Evolutionary conservation across 2,113 vertebrate genomes (phyloP).

Genomic region (Rhadina sibilatrix): DNA sequence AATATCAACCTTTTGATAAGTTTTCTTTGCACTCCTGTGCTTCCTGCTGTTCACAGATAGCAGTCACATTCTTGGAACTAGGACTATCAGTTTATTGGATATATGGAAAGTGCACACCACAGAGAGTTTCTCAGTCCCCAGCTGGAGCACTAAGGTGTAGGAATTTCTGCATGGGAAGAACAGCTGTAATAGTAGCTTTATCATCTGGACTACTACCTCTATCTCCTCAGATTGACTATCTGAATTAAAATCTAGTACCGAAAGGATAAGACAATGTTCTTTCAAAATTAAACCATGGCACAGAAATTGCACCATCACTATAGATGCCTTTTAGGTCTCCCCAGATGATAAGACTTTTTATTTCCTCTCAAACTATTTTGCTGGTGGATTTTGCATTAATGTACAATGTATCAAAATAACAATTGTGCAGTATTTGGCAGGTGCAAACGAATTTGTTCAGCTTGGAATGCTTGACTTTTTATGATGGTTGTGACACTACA

Average conservation of each 20-base stretch:
- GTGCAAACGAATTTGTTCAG: conserved; percentile 12
- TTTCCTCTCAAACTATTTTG: neutral
- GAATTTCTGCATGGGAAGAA: neutral
- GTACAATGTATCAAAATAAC: neutral
- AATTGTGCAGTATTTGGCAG: neutral
- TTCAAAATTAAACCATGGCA: neutral
- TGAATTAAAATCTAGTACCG: neutral
- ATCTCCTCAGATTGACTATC: neutral
- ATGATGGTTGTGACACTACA: neutral
- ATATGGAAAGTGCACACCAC: neutral
- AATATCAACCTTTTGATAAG: neutral
- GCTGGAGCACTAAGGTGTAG: neutral
- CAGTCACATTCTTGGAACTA: neutral
- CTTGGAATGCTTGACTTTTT: neutral
- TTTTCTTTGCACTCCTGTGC: neutral
- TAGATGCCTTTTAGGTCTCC: neutral
- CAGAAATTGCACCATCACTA: neutral
- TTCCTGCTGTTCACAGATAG: neutral
- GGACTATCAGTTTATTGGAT: neutral
- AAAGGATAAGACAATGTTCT: neutral
- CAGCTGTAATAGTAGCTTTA: neutral
- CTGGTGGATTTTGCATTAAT: conserved; percentile 3
- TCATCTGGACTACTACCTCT: neutral
- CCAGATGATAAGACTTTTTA: neutral
- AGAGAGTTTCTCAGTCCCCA: neutral